These are phyloP conservation scores for Bos indicus DNA, from an alignment of 2,113 vertebrate genomes.

Conservation along the genomic window DNA sequence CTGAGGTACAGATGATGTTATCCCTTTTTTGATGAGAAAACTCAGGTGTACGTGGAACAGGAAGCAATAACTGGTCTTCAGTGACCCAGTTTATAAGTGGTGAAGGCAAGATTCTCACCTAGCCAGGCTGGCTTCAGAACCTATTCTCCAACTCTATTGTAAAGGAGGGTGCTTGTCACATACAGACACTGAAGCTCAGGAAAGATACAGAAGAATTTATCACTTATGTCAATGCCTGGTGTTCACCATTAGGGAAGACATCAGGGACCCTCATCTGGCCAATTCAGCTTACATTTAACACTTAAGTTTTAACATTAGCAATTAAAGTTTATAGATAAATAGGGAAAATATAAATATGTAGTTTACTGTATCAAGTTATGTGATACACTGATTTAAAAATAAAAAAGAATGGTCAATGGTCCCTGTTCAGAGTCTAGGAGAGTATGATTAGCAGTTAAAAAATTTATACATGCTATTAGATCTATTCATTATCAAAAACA, in stretches of 20 bases:
- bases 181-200: not conserved
- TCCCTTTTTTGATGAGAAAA: not conserved
- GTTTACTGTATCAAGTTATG: not conserved
- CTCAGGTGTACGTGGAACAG: not conserved
- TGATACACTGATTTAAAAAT: not conserved
- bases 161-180: not conserved
- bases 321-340: not conserved
- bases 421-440: not conserved
- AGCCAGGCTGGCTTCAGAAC: not conserved
- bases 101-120: not conserved
- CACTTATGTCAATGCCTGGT: not conserved
- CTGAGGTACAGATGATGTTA: not conserved
- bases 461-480: not conserved
- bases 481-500: not conserved
- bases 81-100: not conserved
- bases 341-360: not conserved
- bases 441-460: not conserved
- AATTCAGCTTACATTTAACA: not conserved
- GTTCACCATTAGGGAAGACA: not conserved
- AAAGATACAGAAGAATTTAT: not conserved
- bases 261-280: not conserved
- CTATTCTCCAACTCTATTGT: not conserved
- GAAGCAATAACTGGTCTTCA: accelerated
- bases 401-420: not conserved
- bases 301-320: not conserved